Evolutionary conservation across 2,888 invertebrate species (phyloP), one percentile per base, ranked within the genome.

Genomic region (Dicyrtoma fusca): DNA sequence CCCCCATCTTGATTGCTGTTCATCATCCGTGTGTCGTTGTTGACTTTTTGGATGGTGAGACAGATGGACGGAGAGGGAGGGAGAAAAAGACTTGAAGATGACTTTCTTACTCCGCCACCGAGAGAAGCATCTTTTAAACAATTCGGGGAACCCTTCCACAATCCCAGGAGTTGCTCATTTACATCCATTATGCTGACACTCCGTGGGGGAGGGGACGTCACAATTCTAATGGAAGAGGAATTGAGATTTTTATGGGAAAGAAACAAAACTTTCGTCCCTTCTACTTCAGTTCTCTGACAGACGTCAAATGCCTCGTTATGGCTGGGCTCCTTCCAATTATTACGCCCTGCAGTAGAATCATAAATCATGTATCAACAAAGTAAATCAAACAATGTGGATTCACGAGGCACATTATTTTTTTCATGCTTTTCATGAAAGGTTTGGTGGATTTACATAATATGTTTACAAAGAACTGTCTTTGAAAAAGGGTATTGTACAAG

Each of bases 11-110:
- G n/a, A n/a, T n/a, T n/a, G n/a, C n/a, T n/a, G 61, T 64, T 64
- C 64, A 47, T 64, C 64, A 64, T 64, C 64, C 47, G 21, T 23
- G 47, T 64, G 62, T 62, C 5, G 34, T 19, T n/a, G 44, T 4
- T 44, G 64, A 64, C 21, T 55, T 34, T 57, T 57, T 64, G 14
- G 34, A 34, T 23, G 25, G 55, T n/a, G 55, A 55, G 55, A 64
- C 64, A 64, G 64, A 64, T 64, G 45, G 64, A 25, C 11, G 64
- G 45, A 63, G 17, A 19, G 2, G 42, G 47, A 47, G 45, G n/a
- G 47, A 44, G 64, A 47, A 23, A 13, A n/a, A 14, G 45, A 44
- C 19, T 21, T 34, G 21, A 61, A 25, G 19, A 4, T 55, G n/a
- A 34, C 34, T 34, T 34, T 34, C 34, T 34, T 34, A 34, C 34